Conservation (phyloP, 2,113 vertebrate genomes). For the Megatriorchis doriae region DNA sequence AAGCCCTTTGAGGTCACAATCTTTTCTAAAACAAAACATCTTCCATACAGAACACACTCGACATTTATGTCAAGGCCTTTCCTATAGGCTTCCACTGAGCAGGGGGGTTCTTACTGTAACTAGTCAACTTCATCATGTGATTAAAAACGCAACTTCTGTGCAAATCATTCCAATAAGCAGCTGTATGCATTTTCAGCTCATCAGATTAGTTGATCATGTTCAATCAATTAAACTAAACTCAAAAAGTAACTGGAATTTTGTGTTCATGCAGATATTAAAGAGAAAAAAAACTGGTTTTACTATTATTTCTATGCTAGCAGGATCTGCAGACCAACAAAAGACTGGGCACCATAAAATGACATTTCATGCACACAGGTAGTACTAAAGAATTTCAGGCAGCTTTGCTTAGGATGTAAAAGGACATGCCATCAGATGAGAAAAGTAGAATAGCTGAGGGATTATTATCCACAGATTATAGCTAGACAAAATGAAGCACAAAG, state of each 20-base stretch:
- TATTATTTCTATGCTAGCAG: not conserved
- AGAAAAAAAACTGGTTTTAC: not conserved
- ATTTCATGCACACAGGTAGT: not conserved
- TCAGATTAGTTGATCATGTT: not conserved
- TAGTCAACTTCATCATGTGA: not conserved
- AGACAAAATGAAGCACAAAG: not conserved
- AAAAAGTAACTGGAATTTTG: not conserved
- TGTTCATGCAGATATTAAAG: not conserved
- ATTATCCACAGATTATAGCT: not conserved
- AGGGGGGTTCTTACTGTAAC: not conserved
- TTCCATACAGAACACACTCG: not conserved
- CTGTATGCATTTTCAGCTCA: not conserved
- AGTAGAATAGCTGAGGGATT: not conserved
- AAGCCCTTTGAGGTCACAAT: not conserved
- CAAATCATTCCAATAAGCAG: not conserved
- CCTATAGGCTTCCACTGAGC: not conserved
- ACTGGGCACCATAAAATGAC: not conserved
- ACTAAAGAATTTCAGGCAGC: not conserved
- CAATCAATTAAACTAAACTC: not conserved
- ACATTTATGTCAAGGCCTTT: not conserved
- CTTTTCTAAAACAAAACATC: not conserved
- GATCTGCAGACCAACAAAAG: not conserved
- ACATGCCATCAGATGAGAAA: not conserved
- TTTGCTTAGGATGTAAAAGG: not conserved
- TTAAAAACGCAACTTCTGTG: not conserved